Base-by-base conservation (phyloP, 2,797 vertebrate species). In the Etheostoma nigrum region DNA sequence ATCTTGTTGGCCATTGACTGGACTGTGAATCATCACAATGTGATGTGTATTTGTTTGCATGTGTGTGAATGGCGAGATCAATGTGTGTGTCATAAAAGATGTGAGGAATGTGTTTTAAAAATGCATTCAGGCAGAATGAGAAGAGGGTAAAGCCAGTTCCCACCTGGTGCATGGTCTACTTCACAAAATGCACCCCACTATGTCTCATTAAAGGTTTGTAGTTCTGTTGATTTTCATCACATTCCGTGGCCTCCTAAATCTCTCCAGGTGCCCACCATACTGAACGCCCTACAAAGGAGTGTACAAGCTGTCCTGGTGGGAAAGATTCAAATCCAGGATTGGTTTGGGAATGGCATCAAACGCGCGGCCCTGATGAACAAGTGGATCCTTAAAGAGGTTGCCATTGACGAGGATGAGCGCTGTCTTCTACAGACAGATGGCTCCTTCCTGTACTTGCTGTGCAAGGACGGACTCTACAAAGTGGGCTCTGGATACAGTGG, bases 311-410 rank as follows among this genome's bases (percentile, higher is more conserved):
- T 99, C 83, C 94, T 99, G 82, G 98, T 99, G 78, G 98, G 98
- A 64, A 99, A 99, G 93, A 97, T 99, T 85, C 98, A 99, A 93
- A 99, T 99, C 91, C 98, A 99, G 90, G 98, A 99, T 87, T 99
- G 98, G 98, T 99, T 99, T 87, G 98, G 98, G 74, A 99, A 98
- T 76, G 98, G 98, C 62, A 99, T 99, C 94, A 99, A 99, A 93
- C 97, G 96, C 70, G 97, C 97, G 64, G 97, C 98, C 70, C 95
- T 99, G 84, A 99, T 99, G 98, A 99, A 98, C 94, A 99, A 98
- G 88, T 99, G 98, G 98, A 91, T 96, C 53, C 91, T 99, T 80
- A 98, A 98, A 89, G 98, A 99, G 90, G 94, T 99, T 89, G 93
- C 95, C 87, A 96, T 99, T 44, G 98, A 99, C 82, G 97, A 98